Evolutionary conservation across 2,797 vertebrate genomes (phyloP).

Genomic region (Craterocephalus amniculus): DNA sequence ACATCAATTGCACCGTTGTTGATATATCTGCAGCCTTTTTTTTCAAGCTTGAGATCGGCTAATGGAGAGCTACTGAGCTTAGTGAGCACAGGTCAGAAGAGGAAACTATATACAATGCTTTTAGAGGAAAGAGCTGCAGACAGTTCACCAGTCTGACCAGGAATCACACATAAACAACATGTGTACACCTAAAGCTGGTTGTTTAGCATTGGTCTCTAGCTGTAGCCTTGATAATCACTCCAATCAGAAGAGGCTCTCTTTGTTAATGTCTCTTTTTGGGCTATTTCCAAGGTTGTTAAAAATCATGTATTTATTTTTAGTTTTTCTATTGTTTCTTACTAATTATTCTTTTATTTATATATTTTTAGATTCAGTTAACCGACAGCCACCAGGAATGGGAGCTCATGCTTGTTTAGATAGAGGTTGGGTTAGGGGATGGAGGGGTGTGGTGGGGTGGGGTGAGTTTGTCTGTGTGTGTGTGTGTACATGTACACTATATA

Average conservation of each 20-base stretch:
- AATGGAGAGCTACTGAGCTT: constrained; percentile 18
- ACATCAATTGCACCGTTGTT: neutral
- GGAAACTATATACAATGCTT: neutral
- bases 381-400: too few relatives aligned
- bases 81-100: constrained; percentile 24
- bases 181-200: constrained; percentile 14
- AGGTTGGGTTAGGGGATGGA: too few relatives aligned
- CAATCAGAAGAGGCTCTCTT: constrained; percentile 1
- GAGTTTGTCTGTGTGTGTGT: too few relatives aligned
- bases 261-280: constrained; percentile 18
- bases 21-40: constrained; percentile 1
- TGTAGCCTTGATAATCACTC: constrained; percentile 18
- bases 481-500: too few relatives aligned
- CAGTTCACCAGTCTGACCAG: constrained; percentile 26
- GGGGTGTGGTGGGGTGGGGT: too few relatives aligned
- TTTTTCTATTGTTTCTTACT: too few relatives aligned
- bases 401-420: too few relatives aligned
- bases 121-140: constrained; percentile 33
- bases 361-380: too few relatives aligned
- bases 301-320: neutral
- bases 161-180: neutral
- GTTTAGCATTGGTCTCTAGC: constrained; percentile 32
- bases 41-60: constrained; percentile 26
- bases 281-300: constrained; percentile 24
- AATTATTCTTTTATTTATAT: too few relatives aligned